Evolutionary conservation across 2,797 vertebrate species (phyloP), one percentile per base, ranked within the genome.

Genomic region (Chloroceryle amazona): DNA sequence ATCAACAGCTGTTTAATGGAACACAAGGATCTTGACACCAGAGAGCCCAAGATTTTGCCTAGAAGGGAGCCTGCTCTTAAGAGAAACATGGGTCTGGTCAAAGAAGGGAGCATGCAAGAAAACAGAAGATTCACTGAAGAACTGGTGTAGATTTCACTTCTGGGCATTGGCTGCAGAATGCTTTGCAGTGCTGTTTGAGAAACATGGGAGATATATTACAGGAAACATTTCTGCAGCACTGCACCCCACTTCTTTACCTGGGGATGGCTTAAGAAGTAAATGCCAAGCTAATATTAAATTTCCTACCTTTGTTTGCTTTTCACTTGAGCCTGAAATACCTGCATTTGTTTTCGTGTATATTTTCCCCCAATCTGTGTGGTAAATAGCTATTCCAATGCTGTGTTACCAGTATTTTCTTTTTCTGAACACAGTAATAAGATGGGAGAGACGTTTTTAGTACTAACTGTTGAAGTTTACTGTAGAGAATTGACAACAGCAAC

Each of bases 181-280:
- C 6, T 51, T 88, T 25, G 5, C 37, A 46, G 23, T 47, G 13
- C 37, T 41, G 5, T 81, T 74, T 44, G 39, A 61, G 55, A 94
- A 75, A 71, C 28, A 26, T 9, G 5, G 1, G 8, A 54, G 49
- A 29, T 0, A 2, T 19, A 1, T 62, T 78, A 39, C 1, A 2
- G 35, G 47, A 88, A 76, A 11, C 3, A 25, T 37, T 83, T 73
- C 44, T 81, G 16, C 51, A 83, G 47, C 29, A 68, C 11, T 57
- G 18, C 31, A 82, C 13, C 19, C 5, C 25, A 33, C 17, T 55
- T 11, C 19, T 81, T 74, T 83, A 74, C 16, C 26, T 57, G 25
- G 2, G 1, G 6, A 6, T 25, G 10, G 9, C 22, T 55, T 58
- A 47, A 25, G n/a, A 7, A 78, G 31, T 6, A 88, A 86, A 78